Percentiles rank a stretch among this genome's conserved stretches.
Evolutionary conservation across 2,797 vertebrate species (phyloP).

Genomic region (Oceanodroma leucorhoa): DNA sequence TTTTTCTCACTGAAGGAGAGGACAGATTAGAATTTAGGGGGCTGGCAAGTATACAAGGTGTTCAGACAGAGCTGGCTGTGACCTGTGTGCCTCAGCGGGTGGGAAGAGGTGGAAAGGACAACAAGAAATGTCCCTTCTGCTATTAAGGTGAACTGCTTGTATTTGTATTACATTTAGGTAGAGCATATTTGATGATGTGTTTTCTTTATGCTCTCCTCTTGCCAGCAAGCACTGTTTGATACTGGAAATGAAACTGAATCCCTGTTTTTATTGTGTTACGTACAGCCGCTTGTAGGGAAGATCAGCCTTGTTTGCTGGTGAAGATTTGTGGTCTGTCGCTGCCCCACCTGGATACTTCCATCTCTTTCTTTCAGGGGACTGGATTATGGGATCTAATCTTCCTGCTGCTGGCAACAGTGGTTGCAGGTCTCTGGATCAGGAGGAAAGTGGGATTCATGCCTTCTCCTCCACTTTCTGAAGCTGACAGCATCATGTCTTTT

Average conservation of each 20-base stretch:
- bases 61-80: neutral
- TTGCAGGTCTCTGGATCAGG: neutral
- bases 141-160: neutral
- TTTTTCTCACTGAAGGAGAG: neutral
- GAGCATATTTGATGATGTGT: neutral
- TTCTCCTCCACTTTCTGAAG: neutral
- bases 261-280: neutral
- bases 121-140: neutral
- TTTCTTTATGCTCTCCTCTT: neutral
- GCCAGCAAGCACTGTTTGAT: neutral
- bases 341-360: neutral
- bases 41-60: neutral
- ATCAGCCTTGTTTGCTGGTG: neutral
- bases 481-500: neutral
- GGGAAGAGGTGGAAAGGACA: neutral
- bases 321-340: neutral
- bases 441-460: neutral
- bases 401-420: neutral
- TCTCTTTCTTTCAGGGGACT: neutral
- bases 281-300: neutral
- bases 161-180: neutral
- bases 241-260: neutral
- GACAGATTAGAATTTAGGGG: neutral
- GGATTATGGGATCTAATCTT: neutral
- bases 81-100: accelerated